Percentiles rank a stretch among this genome's conserved stretches.
phyloP scores from a whole-genome alignment of 1,140 invertebrate genomes.

The Bombus vancouverensis region DNA sequence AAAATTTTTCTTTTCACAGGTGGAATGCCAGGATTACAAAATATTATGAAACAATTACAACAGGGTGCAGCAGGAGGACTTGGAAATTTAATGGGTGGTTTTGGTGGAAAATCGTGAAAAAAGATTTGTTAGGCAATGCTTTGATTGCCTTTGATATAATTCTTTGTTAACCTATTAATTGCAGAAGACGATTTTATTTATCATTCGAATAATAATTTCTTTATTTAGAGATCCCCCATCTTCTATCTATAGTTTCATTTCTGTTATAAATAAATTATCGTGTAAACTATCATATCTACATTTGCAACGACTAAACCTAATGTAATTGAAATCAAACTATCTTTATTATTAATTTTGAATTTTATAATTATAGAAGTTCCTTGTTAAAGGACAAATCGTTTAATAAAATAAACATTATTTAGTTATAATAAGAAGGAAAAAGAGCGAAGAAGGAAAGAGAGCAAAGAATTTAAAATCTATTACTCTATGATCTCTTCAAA shows the following conservation, averaged over 20 bases:
- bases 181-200: not conserved
- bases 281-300: not conserved
- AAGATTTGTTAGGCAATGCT: not conserved
- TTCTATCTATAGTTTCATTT: not conserved
- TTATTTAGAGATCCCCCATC: not conserved
- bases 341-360: not conserved
- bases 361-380: not conserved
- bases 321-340: not conserved
- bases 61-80: slow-evolving; percentile 91
- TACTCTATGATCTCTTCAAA: slow-evolving; percentile 6
- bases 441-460: not conserved
- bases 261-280: not conserved
- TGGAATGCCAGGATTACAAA: slow-evolving; percentile 97
- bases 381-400: not conserved
- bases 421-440: not conserved
- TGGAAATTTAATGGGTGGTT: slow-evolving; percentile 91
- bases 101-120: slow-evolving; percentile 82
- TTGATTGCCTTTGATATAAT: slow-evolving; percentile 4
- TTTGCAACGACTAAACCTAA: not conserved
- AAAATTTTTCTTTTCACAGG: slow-evolving; percentile 84
- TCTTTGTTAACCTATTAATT: slow-evolving; percentile 6
- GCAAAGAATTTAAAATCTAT: not conserved
- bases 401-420: slow-evolving; percentile 9
- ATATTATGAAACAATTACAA: slow-evolving; percentile 99
- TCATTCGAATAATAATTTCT: not conserved